Evolutionary conservation across 2,888 invertebrate species (phyloP).

Genomic region (Cerceris rybyensis): DNA sequence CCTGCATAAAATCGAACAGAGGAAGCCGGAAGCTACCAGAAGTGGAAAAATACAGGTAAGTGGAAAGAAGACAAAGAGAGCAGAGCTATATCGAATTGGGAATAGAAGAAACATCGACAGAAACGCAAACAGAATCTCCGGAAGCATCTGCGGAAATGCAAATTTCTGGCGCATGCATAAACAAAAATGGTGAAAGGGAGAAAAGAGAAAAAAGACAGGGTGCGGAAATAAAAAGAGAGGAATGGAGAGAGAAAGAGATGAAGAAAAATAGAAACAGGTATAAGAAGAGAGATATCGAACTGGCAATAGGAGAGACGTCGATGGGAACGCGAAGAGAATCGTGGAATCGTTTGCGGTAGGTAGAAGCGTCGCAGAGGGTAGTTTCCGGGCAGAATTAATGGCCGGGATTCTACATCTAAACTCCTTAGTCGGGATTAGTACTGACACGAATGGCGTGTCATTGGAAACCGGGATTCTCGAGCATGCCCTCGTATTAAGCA

Average conservation of each 20-base stretch:
- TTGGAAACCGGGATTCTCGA: conserved; percentile 69
- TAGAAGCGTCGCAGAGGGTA: conserved; percentile 31
- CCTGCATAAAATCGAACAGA: no score
- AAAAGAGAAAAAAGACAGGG: background rate
- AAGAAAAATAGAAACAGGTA: background rate
- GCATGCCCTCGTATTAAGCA: conserved; percentile 46
- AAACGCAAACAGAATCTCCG: no score
- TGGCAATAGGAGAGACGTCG: background rate
- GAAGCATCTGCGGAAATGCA: no score
- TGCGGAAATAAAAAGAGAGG: background rate
- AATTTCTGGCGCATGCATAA: background rate
- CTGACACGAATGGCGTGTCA: conserved; percentile 73
- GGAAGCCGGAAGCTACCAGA: no score
- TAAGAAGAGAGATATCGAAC: background rate
- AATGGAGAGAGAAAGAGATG: background rate
- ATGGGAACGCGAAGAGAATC: conserved; percentile 28
- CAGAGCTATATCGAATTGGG: no score
- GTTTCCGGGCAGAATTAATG: conserved; percentile 69
- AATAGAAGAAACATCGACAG: no score
- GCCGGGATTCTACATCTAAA: conserved; percentile 68
- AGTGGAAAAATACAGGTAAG: no score
- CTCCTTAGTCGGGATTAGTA: conserved; percentile 75
- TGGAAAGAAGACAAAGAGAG: no score
- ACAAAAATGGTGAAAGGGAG: background rate
- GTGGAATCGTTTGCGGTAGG: conserved; percentile 54